Percentiles rank a stretch among this genome's conserved stretches.
Evolutionary conservation across 2,888 invertebrate species (phyloP).

Genomic region (Ochlodes sylvanus): DNA sequence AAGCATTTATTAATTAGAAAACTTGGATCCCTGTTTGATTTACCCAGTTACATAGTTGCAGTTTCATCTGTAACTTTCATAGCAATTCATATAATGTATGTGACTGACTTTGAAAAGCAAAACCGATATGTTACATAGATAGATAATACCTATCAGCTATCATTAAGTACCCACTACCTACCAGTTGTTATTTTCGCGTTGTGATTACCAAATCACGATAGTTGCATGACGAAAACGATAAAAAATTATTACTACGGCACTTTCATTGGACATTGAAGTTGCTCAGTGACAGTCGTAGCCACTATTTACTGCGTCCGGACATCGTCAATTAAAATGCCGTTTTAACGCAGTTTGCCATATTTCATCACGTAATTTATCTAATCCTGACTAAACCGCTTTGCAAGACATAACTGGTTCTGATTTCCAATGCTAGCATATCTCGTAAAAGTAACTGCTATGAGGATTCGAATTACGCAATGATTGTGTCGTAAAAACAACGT

Average conservation of each 20-base stretch:
- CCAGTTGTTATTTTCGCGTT: background rate
- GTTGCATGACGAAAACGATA: conserved; percentile 41
- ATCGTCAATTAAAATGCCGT: conserved; percentile 43
- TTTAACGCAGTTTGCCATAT: conserved; percentile 40
- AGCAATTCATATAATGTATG: too few relatives aligned
- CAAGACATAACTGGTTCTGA: background rate
- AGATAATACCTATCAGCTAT: background rate
- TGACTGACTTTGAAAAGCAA: too few relatives aligned
- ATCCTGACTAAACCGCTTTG: conserved; percentile 37
- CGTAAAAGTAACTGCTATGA: background rate
- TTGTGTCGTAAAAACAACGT: conserved; percentile 55
- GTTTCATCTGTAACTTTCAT: too few relatives aligned
- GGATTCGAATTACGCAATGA: conserved; percentile 58
- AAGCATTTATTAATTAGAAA: too few relatives aligned
- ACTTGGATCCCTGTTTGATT: too few relatives aligned
- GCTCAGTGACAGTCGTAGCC: conserved; percentile 17
- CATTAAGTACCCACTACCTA: background rate
- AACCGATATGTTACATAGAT: too few relatives aligned
- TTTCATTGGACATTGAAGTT: conserved; percentile 44
- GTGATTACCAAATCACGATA: conserved; percentile 23
- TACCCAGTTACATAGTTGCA: too few relatives aligned
- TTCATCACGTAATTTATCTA: conserved; percentile 43
- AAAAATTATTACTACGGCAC: conserved; percentile 42
- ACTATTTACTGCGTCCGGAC: conserved; percentile 40
- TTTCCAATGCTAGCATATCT: conserved; percentile 1